These are phyloP conservation scores for Drosophila helvetica DNA, from an alignment of 2,888 invertebrate genomes.

Conservation along the genomic window DNA sequence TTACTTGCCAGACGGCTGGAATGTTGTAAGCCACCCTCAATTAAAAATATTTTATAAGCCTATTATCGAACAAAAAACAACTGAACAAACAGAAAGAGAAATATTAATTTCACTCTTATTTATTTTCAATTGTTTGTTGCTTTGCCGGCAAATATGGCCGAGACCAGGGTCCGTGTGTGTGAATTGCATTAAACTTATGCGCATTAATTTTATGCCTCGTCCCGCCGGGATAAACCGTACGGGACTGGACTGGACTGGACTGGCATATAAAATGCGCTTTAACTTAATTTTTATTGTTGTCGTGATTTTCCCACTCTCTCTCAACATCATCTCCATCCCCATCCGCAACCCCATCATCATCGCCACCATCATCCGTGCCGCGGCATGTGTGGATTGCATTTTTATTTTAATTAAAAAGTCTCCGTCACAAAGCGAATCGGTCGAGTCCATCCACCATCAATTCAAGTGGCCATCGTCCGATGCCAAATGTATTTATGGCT, in stretches of 20 bases:
- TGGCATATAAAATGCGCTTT: slow-evolving; percentile 68
- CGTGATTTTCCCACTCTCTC: slow-evolving; percentile 53
- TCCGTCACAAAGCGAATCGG: slow-evolving; percentile 64
- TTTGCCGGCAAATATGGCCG: slow-evolving; percentile 29
- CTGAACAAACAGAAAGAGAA: slow-evolving; percentile 19
- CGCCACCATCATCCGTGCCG: slow-evolving; percentile 2
- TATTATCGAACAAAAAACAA: slow-evolving; percentile 53
- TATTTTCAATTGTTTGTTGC: slow-evolving; percentile 58
- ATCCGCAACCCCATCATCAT: slow-evolving; percentile 52
- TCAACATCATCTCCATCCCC: slow-evolving; percentile 43
- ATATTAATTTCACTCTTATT: slow-evolving; percentile 57
- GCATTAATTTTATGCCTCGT: slow-evolving; percentile 64
- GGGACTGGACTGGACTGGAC: slow-evolving; percentile 22
- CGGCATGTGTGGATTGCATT: slow-evolving; percentile 64
- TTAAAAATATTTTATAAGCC: slow-evolving; percentile 74
- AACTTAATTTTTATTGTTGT: slow-evolving; percentile 76
- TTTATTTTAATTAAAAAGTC: slow-evolving; percentile 75
- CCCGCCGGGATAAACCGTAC: slow-evolving; percentile 31
- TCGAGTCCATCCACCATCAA: slow-evolving; percentile 43
- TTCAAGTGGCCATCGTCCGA: slow-evolving; percentile 69
- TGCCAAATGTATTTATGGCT: slow-evolving; percentile 75
- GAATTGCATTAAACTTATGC: slow-evolving; percentile 59
- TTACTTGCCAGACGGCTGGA: slow-evolving; percentile 1
- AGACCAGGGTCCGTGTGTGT: slow-evolving; percentile 5
- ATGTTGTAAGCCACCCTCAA: slow-evolving; percentile 31